Conservation (phyloP, 2,888 invertebrate species). For the Eledone cirrhosa region DNA sequence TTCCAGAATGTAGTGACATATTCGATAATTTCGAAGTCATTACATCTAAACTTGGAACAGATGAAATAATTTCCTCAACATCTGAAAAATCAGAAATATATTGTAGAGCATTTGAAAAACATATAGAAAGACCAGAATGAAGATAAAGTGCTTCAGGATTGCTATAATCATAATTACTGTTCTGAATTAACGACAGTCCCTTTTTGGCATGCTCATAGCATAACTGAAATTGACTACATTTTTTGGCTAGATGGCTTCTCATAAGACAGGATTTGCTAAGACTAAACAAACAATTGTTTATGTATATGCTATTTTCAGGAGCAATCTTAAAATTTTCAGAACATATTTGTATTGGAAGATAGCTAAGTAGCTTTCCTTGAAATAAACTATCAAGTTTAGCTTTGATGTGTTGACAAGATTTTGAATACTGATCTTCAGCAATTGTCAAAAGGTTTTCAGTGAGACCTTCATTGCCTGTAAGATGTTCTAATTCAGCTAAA, state of each 20-base stretch:
- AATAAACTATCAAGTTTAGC: not conserved
- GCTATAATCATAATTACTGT: not conserved
- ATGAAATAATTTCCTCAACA: not conserved
- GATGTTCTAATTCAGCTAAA: not conserved
- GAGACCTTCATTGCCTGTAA: not conserved
- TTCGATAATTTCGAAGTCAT: not conserved
- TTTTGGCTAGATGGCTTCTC: not conserved
- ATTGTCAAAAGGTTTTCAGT: not conserved
- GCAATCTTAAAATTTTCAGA: not conserved
- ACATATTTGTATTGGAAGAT: not conserved
- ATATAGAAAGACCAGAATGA: not conserved
- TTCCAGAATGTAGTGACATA: not conserved
- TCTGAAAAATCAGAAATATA: not conserved
- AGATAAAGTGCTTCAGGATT: not conserved
- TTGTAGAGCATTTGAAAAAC: not conserved
- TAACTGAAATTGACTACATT: not conserved
- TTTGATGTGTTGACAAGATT: not conserved
- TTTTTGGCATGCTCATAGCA: not conserved
- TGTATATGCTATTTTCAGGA: not conserved
- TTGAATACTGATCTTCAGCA: not conserved
- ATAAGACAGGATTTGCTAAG: not conserved
- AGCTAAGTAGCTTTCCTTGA: not conserved
- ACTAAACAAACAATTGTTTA: not conserved
- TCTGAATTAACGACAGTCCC: not conserved
- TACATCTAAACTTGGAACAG: not conserved